Evolutionary conservation across 2,797 vertebrate genomes (phyloP).

Genomic region (Brotula barbata): DNA sequence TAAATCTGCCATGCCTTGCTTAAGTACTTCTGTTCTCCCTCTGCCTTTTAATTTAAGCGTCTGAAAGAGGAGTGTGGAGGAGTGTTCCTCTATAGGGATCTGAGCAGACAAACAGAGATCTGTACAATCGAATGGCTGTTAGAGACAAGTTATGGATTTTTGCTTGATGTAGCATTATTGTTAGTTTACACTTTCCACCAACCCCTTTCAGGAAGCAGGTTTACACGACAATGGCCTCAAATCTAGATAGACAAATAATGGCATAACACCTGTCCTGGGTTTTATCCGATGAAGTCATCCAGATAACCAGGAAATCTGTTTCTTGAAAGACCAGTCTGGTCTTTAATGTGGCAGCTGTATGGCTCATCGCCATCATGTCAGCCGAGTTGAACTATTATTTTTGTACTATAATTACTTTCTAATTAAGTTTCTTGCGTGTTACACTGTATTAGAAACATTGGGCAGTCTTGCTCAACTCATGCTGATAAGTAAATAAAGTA

Average conservation of each 20-base stretch:
- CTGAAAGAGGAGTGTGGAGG: constrained; percentile 25
- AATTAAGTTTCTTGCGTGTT: background rate
- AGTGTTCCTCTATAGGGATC: constrained; percentile 24
- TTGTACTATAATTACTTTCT: background rate
- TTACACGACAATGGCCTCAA: background rate
- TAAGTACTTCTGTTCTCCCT: constrained; percentile 19
- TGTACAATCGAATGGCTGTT: constrained; percentile 8
- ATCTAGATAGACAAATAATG: background rate
- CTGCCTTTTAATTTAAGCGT: constrained; percentile 43
- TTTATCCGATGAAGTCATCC: background rate
- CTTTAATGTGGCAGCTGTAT: no score
- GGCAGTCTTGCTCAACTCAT: no score
- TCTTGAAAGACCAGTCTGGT: background rate
- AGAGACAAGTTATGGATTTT: background rate
- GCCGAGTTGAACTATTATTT: no score
- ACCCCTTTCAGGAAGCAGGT: background rate
- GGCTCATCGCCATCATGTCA: no score
- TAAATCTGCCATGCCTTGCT: constrained; percentile 40
- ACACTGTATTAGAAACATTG: no score
- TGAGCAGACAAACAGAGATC: constrained; percentile 9
- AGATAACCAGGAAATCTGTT: background rate
- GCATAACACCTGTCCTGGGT: background rate
- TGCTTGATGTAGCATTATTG: background rate
- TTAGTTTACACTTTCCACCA: background rate
- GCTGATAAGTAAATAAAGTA: no score